A percentile compares a stretch with the other conserved stretches of the same genome.
Evolutionary conservation across 2,888 invertebrate species (phyloP).

Genomic region (Agrochola circellaris): DNA sequence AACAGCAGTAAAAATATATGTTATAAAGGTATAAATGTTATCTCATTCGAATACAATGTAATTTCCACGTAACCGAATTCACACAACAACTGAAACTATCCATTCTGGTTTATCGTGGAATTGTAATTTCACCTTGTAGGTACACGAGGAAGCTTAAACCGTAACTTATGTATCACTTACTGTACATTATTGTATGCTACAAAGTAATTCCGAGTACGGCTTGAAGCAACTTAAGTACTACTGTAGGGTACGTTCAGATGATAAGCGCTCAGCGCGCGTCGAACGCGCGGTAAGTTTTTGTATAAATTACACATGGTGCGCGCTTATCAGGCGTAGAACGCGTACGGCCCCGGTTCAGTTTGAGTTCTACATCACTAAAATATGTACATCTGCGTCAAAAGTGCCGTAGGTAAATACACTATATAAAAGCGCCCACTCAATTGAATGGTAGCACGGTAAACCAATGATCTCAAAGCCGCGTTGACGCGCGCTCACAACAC

Average conservation of each 20-base stretch:
- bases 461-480: background rate
- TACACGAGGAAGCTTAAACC: background rate
- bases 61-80: background rate
- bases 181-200: slow-evolving; percentile 45
- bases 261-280: background rate
- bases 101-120: background rate
- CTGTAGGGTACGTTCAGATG: slow-evolving; percentile 11
- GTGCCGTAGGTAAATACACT: background rate
- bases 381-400: background rate
- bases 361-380: background rate
- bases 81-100: slow-evolving; percentile 6
- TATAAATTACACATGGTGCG: background rate
- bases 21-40: background rate
- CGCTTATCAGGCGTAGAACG: background rate
- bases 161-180: slow-evolving; percentile 21
- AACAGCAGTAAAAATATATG: background rate
- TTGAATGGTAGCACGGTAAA: background rate
- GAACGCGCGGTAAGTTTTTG: background rate
- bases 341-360: background rate
- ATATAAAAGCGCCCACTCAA: background rate
- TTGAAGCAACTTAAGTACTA: slow-evolving; percentile 43
- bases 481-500: background rate
- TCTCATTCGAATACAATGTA: background rate
- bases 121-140: slow-evolving; percentile 5
- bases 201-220: slow-evolving; percentile 47